Percentiles rank a stretch among this genome's conserved stretches.
phyloP scores from a whole-genome alignment of 2,797 vertebrate genomes.

The Eupleurogrammus muticus region DNA sequence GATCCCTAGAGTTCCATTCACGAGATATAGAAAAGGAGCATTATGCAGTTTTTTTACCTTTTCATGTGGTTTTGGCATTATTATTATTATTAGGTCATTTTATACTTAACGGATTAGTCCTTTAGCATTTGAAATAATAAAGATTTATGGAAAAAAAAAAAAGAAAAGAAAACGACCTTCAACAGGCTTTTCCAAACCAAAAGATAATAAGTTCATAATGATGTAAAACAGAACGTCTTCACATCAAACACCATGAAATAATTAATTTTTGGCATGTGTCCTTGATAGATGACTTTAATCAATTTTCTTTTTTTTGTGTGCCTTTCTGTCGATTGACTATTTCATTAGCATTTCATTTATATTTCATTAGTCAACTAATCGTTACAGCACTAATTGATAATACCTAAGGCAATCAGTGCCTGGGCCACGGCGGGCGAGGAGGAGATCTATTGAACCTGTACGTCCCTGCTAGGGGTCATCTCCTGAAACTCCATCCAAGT shows the following conservation, averaged over 20 bases:
- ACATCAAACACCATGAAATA: background rate
- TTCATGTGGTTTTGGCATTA: background rate
- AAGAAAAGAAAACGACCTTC: background rate
- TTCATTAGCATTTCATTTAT: background rate
- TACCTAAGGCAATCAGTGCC: background rate
- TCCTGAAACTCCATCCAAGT: background rate
- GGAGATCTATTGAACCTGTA: background rate
- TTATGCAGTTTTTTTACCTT: conserved; percentile 40
- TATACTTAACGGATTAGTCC: background rate
- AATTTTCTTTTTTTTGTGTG: background rate
- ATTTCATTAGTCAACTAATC: background rate
- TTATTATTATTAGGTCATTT: background rate
- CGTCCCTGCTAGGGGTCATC: background rate
- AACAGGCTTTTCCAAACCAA: background rate
- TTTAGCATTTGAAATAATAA: background rate
- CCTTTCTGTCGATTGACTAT: background rate
- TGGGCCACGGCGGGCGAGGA: background rate
- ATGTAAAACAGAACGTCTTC: background rate
- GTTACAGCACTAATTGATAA: background rate
- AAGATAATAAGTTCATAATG: background rate
- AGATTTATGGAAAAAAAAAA: too few species aligned
- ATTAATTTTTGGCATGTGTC: background rate
- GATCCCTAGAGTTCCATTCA: conserved; percentile 46
- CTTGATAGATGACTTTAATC: background rate
- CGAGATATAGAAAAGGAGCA: conserved; percentile 41